Percentiles rank a stretch among this genome's conserved stretches.
These are phyloP conservation scores for Buceros bicornis DNA, from an alignment of 2,797 vertebrate species.

Conservation along the genomic window DNA sequence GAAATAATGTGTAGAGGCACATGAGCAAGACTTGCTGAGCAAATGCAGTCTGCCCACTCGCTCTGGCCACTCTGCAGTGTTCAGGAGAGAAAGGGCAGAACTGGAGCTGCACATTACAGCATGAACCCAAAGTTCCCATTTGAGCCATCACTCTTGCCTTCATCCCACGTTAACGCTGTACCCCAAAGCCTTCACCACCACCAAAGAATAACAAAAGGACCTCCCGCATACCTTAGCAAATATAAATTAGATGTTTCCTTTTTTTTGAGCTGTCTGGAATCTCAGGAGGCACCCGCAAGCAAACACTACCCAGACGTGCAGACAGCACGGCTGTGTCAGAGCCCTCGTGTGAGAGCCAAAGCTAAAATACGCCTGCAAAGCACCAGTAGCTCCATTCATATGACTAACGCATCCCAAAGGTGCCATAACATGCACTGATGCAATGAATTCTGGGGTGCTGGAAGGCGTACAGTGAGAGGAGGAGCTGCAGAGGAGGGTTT, in stretches of 20 bases:
- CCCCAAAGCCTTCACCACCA: background rate
- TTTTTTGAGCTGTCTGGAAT: background rate
- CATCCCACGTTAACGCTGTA: background rate
- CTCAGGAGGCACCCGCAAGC: background rate
- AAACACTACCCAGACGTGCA: background rate
- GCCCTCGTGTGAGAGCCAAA: constrained; percentile 45
- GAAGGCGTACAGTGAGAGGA: constrained; percentile 16
- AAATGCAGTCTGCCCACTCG: fast-evolving
- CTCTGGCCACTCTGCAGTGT: background rate
- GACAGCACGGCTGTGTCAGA: constrained; percentile 40
- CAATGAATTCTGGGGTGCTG: constrained; percentile 57
- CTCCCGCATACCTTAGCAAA: background rate
- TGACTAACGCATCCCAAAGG: constrained; percentile 71
- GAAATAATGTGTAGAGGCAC: background rate
- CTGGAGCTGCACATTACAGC: background rate
- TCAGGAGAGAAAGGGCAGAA: background rate
- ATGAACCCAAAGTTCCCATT: background rate
- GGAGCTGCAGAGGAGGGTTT: constrained; percentile 14
- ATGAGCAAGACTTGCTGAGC: background rate
- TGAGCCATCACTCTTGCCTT: background rate
- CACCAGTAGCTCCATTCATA: constrained; percentile 55
- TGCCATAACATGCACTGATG: constrained; percentile 63
- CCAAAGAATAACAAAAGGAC: background rate
- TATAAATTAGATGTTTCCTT: background rate
- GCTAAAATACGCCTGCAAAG: constrained; percentile 46